Percentiles rank a stretch among this genome's conserved stretches.
Evolutionary conservation across 1,140 invertebrate species (phyloP).

Genomic region (Diploscapter pachys): DNA sequence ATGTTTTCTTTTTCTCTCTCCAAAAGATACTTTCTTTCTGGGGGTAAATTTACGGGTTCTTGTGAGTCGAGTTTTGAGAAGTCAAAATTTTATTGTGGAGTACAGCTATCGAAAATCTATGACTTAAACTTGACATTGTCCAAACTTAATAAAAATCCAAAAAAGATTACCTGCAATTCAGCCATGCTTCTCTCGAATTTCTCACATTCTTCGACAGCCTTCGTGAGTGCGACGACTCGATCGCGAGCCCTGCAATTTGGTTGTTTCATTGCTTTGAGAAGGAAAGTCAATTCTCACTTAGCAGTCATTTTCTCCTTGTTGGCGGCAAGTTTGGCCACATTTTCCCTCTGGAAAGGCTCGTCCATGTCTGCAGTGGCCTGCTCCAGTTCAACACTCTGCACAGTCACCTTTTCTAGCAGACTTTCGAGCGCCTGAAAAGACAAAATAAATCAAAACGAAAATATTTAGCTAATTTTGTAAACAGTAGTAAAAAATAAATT

Average conservation of each 20-base stretch:
- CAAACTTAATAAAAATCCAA: too few species aligned
- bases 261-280: too few species aligned
- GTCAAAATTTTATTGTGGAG: too few species aligned
- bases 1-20: too few species aligned
- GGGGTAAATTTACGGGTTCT: too few species aligned
- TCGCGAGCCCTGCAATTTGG: constrained; percentile 9
- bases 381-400: constrained; percentile 18
- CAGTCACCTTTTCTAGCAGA: constrained; percentile 41
- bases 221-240: constrained; percentile 15
- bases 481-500: background rate
- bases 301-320: constrained; percentile 20
- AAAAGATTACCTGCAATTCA: background rate
- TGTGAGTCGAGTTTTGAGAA: too few species aligned
- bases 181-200: constrained; percentile 17
- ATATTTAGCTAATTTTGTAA: background rate
- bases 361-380: constrained; percentile 28
- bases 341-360: constrained; percentile 23
- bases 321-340: constrained; percentile 3
- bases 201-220: constrained; percentile 14
- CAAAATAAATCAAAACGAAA: constrained; percentile 4
- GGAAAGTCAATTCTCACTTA: too few species aligned
- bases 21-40: too few species aligned
- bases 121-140: too few species aligned
- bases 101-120: too few species aligned
- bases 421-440: constrained; percentile 49